These are phyloP conservation scores for Hydrocynus forskahlii DNA, from an alignment of 2,797 vertebrate species.

Conservation along the genomic window DNA sequence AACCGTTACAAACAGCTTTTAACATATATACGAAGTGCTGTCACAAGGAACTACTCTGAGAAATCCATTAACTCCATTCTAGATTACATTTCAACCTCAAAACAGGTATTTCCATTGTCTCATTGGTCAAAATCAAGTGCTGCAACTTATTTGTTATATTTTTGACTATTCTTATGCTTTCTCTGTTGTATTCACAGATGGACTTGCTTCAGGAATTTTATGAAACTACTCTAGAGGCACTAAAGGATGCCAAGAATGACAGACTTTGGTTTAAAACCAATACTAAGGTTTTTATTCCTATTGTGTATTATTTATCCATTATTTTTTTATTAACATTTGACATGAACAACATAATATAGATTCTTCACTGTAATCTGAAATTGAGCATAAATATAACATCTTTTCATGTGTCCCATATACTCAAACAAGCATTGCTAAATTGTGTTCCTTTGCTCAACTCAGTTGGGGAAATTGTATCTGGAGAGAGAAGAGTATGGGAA, in stretches of 20 bases:
- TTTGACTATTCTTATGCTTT: neutral
- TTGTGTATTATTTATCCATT: neutral
- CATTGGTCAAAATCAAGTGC: neutral
- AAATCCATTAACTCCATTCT: constrained; percentile 99
- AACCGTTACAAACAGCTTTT: constrained; percentile 98
- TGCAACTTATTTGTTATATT: neutral
- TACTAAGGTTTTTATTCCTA: constrained; percentile 82
- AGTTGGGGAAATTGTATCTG: constrained; percentile 98
- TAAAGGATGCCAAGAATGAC: constrained; percentile 95
- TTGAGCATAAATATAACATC: neutral
- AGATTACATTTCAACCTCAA: constrained; percentile 99
- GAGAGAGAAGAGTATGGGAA: constrained; percentile 98
- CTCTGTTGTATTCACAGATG: constrained; percentile 81
- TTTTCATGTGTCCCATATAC: neutral
- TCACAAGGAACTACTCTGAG: constrained; percentile 99
- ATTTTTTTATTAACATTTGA: neutral
- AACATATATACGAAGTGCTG: constrained; percentile 97
- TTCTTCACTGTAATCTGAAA: neutral
- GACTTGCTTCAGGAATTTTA: constrained; percentile 99
- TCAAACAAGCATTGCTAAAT: neutral
- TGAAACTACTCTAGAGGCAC: constrained; percentile 96
- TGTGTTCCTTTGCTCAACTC: constrained; percentile 52
- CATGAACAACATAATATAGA: neutral
- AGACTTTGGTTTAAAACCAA: constrained; percentile 93
- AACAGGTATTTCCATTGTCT: constrained; percentile 84